phyloP scores from a whole-genome alignment of 2,113 vertebrate species.

The Tyto alba region DNA sequence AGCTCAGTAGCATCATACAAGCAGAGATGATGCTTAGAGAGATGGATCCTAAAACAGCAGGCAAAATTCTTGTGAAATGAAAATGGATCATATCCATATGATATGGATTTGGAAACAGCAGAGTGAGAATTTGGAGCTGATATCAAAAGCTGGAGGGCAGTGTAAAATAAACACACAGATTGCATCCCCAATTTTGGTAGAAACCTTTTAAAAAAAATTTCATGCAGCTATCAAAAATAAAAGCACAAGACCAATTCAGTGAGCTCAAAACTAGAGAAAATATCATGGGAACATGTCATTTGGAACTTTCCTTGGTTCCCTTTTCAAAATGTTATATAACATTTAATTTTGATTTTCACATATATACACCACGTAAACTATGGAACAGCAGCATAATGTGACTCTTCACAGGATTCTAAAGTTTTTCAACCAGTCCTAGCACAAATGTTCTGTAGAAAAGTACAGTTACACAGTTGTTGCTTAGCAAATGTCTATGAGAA shows the following conservation, averaged over 20 bases:
- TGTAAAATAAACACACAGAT: background rate
- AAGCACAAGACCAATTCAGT: background rate
- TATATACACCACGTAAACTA: background rate
- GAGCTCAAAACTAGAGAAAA: background rate
- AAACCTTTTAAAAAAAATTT: background rate
- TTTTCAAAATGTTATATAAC: background rate
- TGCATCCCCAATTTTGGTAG: background rate
- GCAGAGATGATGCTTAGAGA: background rate
- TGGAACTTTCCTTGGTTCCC: background rate
- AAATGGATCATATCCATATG: background rate
- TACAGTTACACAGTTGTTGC: background rate
- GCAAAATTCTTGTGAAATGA: background rate
- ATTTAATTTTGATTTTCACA: conserved; percentile 5
- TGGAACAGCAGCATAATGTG: background rate
- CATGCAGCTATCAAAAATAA: background rate
- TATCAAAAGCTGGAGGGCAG: background rate
- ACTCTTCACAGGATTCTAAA: background rate
- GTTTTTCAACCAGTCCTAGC: background rate
- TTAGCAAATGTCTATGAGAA: conserved; percentile 7
- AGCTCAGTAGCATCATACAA: background rate
- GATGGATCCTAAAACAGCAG: background rate
- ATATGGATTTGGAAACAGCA: background rate
- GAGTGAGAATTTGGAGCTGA: background rate
- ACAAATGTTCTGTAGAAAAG: background rate
- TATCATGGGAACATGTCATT: background rate